Percentiles rank a stretch among this genome's conserved stretches.
Evolutionary conservation across 2,113 vertebrate genomes (phyloP).

Genomic region (Cinclus mexicanus): DNA sequence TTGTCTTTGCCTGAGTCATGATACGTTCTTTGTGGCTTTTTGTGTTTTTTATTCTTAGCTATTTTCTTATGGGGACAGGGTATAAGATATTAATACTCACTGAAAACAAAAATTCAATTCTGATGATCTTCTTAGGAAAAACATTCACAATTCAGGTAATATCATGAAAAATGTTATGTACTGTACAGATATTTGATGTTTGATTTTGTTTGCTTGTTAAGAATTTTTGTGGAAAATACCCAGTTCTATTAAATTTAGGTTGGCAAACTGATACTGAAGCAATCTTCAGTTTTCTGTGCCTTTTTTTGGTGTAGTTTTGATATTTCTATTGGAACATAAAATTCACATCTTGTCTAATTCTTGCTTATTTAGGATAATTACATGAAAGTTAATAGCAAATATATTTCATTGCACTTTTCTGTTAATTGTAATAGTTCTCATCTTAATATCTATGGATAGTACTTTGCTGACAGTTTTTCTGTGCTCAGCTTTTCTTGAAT

Average conservation of each 20-base stretch:
- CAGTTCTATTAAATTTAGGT: not conserved
- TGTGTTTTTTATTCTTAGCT: not conserved
- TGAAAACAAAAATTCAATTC: not conserved
- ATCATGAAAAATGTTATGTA: not conserved
- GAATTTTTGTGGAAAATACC: not conserved
- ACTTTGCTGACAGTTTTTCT: not conserved
- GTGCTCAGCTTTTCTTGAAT: not conserved
- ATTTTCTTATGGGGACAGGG: rapidly evolving
- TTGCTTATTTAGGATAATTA: not conserved
- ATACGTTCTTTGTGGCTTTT: not conserved
- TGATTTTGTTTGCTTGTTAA: not conserved
- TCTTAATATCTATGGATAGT: not conserved
- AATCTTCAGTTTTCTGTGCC: not conserved
- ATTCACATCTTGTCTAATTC: not conserved
- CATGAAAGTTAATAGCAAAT: not conserved
- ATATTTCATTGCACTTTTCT: not conserved
- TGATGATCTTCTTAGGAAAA: not conserved
- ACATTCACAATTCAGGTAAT: not conserved
- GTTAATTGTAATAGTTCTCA: not conserved
- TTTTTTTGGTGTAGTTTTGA: not conserved
- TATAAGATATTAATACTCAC: not conserved
- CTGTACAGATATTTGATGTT: not conserved
- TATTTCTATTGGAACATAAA: not conserved
- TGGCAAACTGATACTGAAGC: not conserved
- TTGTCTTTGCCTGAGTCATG: not conserved